Percentiles rank a stretch among this genome's conserved stretches.
Evolutionary conservation across 2,113 vertebrate species (phyloP).

Genomic region (Aspiorhynchus laticeps): DNA sequence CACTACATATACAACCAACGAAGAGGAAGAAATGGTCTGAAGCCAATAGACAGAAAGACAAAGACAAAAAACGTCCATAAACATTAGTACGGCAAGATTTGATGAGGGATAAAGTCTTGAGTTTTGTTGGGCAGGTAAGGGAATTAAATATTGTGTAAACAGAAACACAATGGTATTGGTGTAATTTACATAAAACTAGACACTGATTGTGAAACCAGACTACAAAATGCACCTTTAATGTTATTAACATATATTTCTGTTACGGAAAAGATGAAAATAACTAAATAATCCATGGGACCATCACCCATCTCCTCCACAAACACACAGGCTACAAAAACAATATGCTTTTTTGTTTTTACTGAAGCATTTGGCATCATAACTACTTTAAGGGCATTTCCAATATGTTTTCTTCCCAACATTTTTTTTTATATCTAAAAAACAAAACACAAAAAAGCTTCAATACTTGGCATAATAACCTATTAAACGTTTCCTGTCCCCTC

Average conservation of each 20-base stretch:
- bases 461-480: neutral
- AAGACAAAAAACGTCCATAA: neutral
- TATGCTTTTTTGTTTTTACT: neutral
- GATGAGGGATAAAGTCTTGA: too few species aligned
- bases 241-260: neutral
- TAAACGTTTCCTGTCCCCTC: neutral
- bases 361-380: constrained; percentile 7
- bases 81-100: neutral
- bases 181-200: neutral
- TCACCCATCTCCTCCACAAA: neutral
- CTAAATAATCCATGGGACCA: constrained; percentile 35
- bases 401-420: neutral
- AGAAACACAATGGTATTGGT: neutral
- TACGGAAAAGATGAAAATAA: neutral
- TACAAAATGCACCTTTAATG: neutral
- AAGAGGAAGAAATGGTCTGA: neutral
- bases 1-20: neutral
- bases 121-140: neutral
- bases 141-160: neutral
- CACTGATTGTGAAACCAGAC: neutral
- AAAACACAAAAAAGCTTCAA: neutral
- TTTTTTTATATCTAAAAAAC: neutral
- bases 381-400: neutral
- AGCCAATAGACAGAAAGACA: too few species aligned
- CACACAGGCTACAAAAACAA: neutral